Percentiles rank a stretch among this genome's conserved stretches.
These are phyloP conservation scores for Latrodectus hesperus DNA, from an alignment of 2,888 invertebrate species.

Conservation along the genomic window DNA sequence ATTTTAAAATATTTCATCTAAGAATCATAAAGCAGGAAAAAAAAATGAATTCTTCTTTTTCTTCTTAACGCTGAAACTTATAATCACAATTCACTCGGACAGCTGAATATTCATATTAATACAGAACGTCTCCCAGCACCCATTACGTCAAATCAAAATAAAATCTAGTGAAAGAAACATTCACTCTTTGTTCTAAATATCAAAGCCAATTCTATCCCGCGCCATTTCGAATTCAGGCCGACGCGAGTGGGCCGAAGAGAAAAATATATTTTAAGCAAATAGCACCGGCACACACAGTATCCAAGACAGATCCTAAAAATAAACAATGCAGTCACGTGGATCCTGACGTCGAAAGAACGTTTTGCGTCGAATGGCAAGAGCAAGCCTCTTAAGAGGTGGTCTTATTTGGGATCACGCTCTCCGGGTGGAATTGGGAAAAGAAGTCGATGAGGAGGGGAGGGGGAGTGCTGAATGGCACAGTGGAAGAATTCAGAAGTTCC, in stretches of 20 bases:
- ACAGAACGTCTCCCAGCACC: too few relatives aligned
- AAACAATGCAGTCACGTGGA: slow-evolving; percentile 31
- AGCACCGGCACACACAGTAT: slow-evolving; percentile 8
- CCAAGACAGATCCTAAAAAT: slow-evolving; percentile 33
- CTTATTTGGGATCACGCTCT: slow-evolving; percentile 59
- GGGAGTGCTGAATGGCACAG: slow-evolving; percentile 5
- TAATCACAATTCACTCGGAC: too few relatives aligned
- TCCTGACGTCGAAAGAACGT: slow-evolving; percentile 13
- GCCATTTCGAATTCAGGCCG: slow-evolving; percentile 2
- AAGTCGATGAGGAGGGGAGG: slow-evolving; percentile 11
- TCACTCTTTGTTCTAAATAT: not conserved
- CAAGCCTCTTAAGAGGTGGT: slow-evolving; percentile 40
- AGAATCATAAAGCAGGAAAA: too few relatives aligned
- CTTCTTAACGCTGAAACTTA: too few relatives aligned
- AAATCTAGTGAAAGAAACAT: not conserved
- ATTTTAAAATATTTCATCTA: too few relatives aligned
- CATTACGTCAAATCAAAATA: too few relatives aligned
- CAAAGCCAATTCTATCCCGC: not conserved
- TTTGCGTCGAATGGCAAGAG: slow-evolving; percentile 28
- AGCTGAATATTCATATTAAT: too few relatives aligned
- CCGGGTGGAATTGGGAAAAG: slow-evolving; percentile 1
- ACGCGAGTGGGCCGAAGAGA: slow-evolving; percentile 37
- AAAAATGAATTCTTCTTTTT: too few relatives aligned
- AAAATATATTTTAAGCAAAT: slow-evolving; percentile 41
- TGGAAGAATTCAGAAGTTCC: slow-evolving; percentile 59